phyloP scores from a whole-genome alignment of 2,113 vertebrate species.

The Gasterosteus aculeatus region DNA sequence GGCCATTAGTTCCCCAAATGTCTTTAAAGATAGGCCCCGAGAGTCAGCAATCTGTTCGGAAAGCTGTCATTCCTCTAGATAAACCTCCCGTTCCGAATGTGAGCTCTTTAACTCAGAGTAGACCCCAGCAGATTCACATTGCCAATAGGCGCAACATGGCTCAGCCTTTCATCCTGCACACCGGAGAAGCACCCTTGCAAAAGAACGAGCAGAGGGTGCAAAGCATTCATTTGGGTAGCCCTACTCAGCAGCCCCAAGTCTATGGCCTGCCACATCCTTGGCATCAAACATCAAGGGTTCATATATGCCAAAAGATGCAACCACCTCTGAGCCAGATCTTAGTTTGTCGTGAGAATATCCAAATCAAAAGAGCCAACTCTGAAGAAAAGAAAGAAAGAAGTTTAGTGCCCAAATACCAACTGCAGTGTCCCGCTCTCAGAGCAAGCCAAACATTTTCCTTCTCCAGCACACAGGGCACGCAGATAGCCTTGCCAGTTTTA shows the following conservation, averaged over 20 bases:
- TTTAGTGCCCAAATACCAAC: conserved; percentile 94
- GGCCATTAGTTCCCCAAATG: conserved; percentile 94
- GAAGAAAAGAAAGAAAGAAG: conserved; percentile 63
- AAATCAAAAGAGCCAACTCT: conserved; percentile 62
- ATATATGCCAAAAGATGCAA: conserved; percentile 73
- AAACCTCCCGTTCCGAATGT: conserved; percentile 69
- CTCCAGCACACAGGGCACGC: conserved; percentile 76
- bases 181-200: conserved; percentile 65
- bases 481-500: conserved; percentile 77
- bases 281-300: conserved; percentile 77
- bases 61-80: conserved; percentile 78
- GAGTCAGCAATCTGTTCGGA: conserved; percentile 80
- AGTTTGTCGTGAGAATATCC: conserved; percentile 70
- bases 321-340: conserved; percentile 70
- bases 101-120: conserved; percentile 75
- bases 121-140: conserved; percentile 74
- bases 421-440: conserved; percentile 84
- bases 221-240: conserved; percentile 79
- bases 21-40: conserved; percentile 93
- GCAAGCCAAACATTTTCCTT: conserved; percentile 81
- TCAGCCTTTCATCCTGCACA: conserved; percentile 73
- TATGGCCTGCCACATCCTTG: conserved; percentile 82
- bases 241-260: conserved; percentile 81
- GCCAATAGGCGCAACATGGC: conserved; percentile 52
- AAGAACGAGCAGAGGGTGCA: conserved; percentile 79